A percentile compares a stretch with the other conserved stretches of the same genome.
Conservation (phyloP, 2,113 vertebrate species). For the Chloropsis cyanopogon region DNA sequence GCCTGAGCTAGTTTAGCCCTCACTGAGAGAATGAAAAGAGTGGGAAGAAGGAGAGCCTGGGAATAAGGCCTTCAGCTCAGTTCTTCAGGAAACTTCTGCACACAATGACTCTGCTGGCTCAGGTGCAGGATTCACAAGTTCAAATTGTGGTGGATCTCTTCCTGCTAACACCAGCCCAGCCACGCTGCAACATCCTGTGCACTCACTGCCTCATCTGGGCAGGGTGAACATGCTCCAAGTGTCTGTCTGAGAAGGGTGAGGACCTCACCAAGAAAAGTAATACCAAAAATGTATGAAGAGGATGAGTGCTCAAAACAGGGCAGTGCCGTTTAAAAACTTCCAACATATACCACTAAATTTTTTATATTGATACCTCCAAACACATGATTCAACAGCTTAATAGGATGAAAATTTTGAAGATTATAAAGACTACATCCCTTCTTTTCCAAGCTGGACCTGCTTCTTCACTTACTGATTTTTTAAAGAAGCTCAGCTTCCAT, state of each 20-base stretch:
- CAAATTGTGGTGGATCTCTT: background rate
- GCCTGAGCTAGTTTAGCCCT: background rate
- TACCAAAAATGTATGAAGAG: background rate
- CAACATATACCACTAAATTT: background rate
- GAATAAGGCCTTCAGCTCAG: background rate
- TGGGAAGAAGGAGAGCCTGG: background rate
- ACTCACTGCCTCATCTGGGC: rapidly evolving
- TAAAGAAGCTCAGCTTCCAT: background rate
- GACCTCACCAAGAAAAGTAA: background rate
- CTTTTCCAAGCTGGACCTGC: background rate
- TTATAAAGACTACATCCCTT: background rate
- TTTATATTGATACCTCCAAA: background rate
- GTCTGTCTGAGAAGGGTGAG: background rate
- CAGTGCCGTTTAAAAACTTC: background rate
- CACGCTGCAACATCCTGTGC: background rate
- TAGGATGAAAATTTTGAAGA: background rate
- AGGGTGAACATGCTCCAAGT: background rate
- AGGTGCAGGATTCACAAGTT: background rate
- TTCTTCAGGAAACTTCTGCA: background rate
- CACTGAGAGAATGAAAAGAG: background rate
- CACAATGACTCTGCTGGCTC: background rate
- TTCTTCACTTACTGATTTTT: background rate
- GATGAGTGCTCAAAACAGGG: background rate
- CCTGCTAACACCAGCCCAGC: background rate
- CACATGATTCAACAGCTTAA: background rate